These are phyloP conservation scores for Gymnogyps californianus DNA, from an alignment of 2,113 vertebrate genomes.

Conservation along the genomic window DNA sequence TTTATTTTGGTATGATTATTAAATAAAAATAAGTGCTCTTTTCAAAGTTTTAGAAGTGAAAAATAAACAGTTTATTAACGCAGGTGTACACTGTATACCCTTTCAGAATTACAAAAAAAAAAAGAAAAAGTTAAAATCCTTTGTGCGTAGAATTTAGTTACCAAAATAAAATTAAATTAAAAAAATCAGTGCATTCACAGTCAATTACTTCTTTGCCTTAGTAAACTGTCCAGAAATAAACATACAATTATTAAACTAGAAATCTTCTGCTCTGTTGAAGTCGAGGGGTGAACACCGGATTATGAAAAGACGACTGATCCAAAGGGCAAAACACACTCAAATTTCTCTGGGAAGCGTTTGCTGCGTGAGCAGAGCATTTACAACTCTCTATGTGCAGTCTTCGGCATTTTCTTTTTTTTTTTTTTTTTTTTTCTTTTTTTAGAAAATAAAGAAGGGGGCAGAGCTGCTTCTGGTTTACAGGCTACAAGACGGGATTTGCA, in stretches of 20 bases:
- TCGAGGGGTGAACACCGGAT: not conserved
- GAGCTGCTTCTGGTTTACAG: constrained; percentile 36
- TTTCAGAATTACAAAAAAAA: not conserved
- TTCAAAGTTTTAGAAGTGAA: not conserved
- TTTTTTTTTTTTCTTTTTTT: not conserved
- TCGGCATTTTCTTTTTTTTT: not conserved
- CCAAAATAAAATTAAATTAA: not conserved
- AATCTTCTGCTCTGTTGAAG: not conserved
- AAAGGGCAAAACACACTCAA: not conserved
- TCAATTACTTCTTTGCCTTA: not conserved
- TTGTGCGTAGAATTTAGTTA: not conserved
- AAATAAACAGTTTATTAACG: not conserved
- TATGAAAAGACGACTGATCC: not conserved
- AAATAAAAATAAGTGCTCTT: not conserved
- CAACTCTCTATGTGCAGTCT: not conserved
- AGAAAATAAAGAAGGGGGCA: not conserved
- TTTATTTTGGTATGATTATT: not conserved
- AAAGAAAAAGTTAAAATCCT: not conserved
- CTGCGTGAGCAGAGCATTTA: not conserved
- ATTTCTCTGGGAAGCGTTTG: not conserved
- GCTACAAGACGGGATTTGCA: constrained; percentile 39
- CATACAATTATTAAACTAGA: not conserved
- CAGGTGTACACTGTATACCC: not conserved
- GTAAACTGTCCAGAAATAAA: not conserved
- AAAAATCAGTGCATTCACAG: not conserved